Base-by-base conservation (phyloP, 1,140 invertebrate genomes). In the Drosophila pectinifera region DNA sequence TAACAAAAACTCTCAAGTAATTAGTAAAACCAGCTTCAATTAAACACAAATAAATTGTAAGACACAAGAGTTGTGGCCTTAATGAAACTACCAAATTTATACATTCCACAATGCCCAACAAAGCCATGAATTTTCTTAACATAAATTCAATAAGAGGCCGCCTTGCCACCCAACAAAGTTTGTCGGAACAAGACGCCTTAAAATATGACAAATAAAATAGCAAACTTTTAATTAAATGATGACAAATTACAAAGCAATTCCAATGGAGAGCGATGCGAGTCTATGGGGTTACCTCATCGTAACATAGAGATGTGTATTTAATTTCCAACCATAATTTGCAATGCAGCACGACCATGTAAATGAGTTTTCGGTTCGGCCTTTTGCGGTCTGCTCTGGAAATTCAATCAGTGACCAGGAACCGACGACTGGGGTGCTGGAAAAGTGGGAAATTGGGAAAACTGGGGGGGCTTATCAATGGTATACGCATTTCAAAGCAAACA, bases 401-500 rank as follows among this genome's bases (percentile, higher is more conserved):
- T 85, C 78, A 85, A 85, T 85, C 83, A 86, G 78, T 70, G 42
- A 41, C 67, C 67, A 57, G 67, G 67, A 57, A 68, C 46, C 63
- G 42, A 26, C 65, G 56, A 58, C 34, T 53, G 53, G 28, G 24
- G 20, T 18, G 43, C 4, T 43, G 34, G 34, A 16, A 31, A 20
- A 36, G 26, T 46, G 51, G 22, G 57, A 46, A 64, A 41, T 18
- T n/a, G 43, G 41, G 42, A 49, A 64, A 62, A 78, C 41, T 46
- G 58, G 61, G 61, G 59, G 46, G 64, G 64, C 67, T 85, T 85
- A 85, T 85, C 82, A 85, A 86, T 77, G 79, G 83, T 82, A 77
- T 89, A 80, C 80, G 80, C 76, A 86, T 86, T 86, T 86, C 82
- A 86, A 88, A 86, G 82, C 83, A 88, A 88, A 83, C 82, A 88